Conservation (phyloP, 37 sponge, comb jelly and placozoan species). For the Geodia barretti region DNA sequence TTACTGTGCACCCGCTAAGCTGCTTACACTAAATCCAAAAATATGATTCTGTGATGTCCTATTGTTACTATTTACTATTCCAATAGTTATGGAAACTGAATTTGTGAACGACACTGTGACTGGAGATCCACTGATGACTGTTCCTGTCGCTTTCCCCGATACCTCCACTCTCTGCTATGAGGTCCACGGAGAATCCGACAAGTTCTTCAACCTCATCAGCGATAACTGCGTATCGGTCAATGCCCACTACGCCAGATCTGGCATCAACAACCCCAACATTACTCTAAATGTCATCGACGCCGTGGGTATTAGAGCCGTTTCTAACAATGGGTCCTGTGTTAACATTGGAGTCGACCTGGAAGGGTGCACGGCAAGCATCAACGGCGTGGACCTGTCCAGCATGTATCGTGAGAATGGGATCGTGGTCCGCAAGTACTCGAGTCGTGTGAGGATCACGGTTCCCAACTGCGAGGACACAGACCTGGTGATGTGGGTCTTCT, state of each 20-base stretch:
- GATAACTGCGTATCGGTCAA: conserved; percentile 3
- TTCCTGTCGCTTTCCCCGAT: neutral
- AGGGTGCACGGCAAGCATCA: neutral
- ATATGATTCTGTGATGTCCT: too few relatives aligned
- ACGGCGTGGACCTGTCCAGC: neutral
- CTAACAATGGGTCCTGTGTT: neutral
- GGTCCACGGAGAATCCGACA: neutral
- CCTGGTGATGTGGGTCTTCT: conserved; percentile 7
- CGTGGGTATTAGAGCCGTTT: neutral
- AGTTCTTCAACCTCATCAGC: neutral
- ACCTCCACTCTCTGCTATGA: neutral
- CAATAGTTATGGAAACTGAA: too few relatives aligned
- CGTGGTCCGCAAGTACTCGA: neutral
- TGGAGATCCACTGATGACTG: conserved; percentile 8
- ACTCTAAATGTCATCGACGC: neutral
- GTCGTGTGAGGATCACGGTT: neutral
- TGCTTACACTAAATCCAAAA: too few relatives aligned
- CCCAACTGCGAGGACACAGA: conserved; percentile 12
- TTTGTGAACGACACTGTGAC: neutral
- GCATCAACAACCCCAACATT: too few relatives aligned
- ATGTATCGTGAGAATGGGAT: neutral
- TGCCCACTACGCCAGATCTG: neutral
- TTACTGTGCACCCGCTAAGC: too few relatives aligned
- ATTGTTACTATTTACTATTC: too few relatives aligned
- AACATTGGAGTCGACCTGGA: neutral